Conservation (phyloP, 2,888 invertebrate species). For the Pyrocoelia pectoralis region DNA sequence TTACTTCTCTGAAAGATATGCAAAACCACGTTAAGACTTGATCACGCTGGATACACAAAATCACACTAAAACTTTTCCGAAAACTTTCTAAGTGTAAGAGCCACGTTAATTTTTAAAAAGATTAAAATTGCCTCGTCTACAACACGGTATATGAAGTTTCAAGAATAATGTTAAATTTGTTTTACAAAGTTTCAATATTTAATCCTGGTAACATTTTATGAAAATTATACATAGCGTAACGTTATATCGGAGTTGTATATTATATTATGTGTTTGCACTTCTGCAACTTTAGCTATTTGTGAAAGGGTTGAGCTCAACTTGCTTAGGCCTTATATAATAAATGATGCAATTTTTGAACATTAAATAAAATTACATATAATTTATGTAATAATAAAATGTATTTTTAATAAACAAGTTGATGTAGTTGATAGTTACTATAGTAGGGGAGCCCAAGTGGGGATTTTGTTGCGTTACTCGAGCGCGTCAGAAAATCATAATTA, state of each 20-base stretch:
- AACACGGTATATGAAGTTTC: not conserved
- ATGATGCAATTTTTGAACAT: too few species aligned
- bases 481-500: too few species aligned
- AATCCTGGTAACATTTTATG: not conserved
- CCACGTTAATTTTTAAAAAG: not conserved
- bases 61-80: not conserved
- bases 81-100: not conserved
- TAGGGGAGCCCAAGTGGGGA: too few species aligned
- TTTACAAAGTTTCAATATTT: not conserved
- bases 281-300: not conserved
- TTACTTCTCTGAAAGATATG: not conserved
- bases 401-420: too few species aligned
- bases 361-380: too few species aligned
- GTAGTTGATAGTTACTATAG: too few species aligned
- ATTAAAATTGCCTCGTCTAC: not conserved
- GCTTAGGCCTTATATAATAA: not conserved
- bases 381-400: too few species aligned
- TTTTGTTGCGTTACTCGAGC: too few species aligned
- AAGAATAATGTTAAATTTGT: not conserved
- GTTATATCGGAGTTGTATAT: too few species aligned
- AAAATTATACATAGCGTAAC: not conserved
- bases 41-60: not conserved
- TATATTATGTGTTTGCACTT: not conserved
- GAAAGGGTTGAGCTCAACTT: not conserved
- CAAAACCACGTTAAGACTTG: conserved; percentile 1